Conservation (phyloP, 2,113 vertebrate species). For the Eptesicus fuscus region DNA sequence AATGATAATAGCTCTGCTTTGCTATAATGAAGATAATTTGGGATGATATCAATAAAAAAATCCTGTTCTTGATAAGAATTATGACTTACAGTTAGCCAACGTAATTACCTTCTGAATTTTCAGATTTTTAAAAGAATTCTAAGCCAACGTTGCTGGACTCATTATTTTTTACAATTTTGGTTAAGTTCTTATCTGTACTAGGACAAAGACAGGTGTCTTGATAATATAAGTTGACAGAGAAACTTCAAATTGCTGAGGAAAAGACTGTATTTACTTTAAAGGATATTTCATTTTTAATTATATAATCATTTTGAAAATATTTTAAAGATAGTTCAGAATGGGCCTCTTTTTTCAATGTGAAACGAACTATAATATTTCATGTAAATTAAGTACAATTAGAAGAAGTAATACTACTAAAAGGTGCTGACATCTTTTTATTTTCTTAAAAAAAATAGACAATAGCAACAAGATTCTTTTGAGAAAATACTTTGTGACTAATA, state of each 20-base stretch:
- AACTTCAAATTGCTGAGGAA: not conserved
- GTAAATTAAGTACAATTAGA: not conserved
- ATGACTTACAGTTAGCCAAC: not conserved
- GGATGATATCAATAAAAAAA: not conserved
- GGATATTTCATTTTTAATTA: not conserved
- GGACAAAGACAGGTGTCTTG: not conserved
- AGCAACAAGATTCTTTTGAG: not conserved
- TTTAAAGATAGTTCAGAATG: not conserved
- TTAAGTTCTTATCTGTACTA: not conserved
- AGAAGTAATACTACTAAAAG: not conserved
- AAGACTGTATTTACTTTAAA: not conserved
- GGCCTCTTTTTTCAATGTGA: not conserved
- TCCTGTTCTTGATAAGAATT: not conserved
- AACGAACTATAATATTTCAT: not conserved
- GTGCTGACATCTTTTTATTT: not conserved
- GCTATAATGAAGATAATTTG: not conserved
- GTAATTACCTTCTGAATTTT: not conserved
- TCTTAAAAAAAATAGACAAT: not conserved
- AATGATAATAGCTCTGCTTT: not conserved
- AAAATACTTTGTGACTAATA: not conserved
- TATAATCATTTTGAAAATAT: not conserved
- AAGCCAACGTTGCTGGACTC: not conserved
- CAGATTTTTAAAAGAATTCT: constrained; percentile 4
- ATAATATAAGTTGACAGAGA: not conserved
- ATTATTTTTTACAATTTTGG: not conserved